phyloP scores from a whole-genome alignment of 2,888 invertebrate genomes.

The Conchocele bisecta region DNA sequence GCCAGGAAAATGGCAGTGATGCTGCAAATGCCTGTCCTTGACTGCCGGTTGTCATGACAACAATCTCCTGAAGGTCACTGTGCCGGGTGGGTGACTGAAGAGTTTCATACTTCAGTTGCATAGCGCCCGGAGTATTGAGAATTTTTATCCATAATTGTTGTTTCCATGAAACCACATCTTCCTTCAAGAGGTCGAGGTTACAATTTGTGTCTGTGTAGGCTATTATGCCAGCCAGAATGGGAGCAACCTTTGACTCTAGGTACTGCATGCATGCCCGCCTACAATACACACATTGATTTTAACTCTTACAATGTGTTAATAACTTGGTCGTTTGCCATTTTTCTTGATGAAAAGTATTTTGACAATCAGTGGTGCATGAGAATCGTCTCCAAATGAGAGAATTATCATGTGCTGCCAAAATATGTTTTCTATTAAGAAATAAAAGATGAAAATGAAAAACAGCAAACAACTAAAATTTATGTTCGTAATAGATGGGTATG shows the following conservation, averaged over 20 bases:
- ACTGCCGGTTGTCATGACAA: constrained; percentile 64
- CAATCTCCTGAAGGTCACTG: constrained; percentile 67
- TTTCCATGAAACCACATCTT: constrained; percentile 58
- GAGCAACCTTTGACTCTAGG: constrained; percentile 71
- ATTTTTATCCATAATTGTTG: constrained; percentile 68
- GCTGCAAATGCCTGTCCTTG: constrained; percentile 58
- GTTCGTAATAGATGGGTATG: too few species aligned
- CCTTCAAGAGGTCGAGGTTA: constrained; percentile 71
- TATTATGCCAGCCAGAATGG: constrained; percentile 74
- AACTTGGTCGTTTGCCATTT: too few species aligned
- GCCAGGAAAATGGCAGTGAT: constrained; percentile 77
- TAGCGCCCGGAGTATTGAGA: constrained; percentile 57
- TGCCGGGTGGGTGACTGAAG: constrained; percentile 51
- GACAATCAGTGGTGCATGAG: too few species aligned
- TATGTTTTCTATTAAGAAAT: too few species aligned
- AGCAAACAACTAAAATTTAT: too few species aligned
- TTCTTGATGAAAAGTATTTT: too few species aligned
- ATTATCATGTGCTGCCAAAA: too few species aligned
- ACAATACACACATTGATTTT: too few species aligned
- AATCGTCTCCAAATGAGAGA: too few species aligned
- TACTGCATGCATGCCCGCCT: constrained; percentile 70
- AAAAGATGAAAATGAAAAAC: too few species aligned
- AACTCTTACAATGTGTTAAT: too few species aligned
- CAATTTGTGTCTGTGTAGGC: constrained; percentile 75
- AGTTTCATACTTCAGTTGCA: constrained; percentile 34